These are phyloP conservation scores for Lanistes nyassanus DNA, from an alignment of 1,140 invertebrate species.

Conservation along the genomic window DNA sequence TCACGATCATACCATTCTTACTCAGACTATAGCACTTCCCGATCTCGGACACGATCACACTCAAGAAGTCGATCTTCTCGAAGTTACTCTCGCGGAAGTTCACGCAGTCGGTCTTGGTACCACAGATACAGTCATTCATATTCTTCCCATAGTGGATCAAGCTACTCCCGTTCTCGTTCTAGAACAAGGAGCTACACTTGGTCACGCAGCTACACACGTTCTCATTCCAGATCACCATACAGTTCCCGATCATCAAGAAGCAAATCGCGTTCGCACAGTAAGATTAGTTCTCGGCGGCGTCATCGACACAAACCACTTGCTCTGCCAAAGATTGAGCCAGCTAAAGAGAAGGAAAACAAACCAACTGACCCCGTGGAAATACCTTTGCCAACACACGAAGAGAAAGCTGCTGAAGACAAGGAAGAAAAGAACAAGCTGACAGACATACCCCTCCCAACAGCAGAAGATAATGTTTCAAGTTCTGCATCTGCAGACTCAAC, in stretches of 20 bases:
- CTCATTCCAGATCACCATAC: conserved; percentile 25
- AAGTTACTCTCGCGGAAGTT: conserved; percentile 39
- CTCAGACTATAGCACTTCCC: conserved; percentile 48
- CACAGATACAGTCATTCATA: conserved; percentile 38
- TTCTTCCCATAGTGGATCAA: conserved; percentile 25
- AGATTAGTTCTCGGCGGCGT: conserved; percentile 7
- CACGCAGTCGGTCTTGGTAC: conserved; percentile 43
- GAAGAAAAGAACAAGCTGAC: conserved; percentile 22
- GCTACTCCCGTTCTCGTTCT: conserved; percentile 25
- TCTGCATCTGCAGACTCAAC: conserved; percentile 9
- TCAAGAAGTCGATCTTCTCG: conserved; percentile 43
- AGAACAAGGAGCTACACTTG: conserved; percentile 13
- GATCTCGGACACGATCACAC: conserved; percentile 45
- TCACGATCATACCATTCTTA: conserved; percentile 42
- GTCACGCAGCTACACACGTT: conserved; percentile 21
- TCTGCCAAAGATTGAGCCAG: conserved; percentile 7
- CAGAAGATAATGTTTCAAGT: conserved; percentile 15
- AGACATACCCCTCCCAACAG: conserved; percentile 33
- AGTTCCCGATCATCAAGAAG: conserved; percentile 18
- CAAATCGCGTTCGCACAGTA: conserved; percentile 20
- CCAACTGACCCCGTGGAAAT: conserved; percentile 22
- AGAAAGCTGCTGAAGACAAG: neutral
- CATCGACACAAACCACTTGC: neutral
- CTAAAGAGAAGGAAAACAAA: conserved; percentile 10
- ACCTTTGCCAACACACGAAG: conserved; percentile 1